Evolutionary conservation across 2,113 vertebrate species (phyloP).

Genomic region (Chlorodrepanis virens): DNA sequence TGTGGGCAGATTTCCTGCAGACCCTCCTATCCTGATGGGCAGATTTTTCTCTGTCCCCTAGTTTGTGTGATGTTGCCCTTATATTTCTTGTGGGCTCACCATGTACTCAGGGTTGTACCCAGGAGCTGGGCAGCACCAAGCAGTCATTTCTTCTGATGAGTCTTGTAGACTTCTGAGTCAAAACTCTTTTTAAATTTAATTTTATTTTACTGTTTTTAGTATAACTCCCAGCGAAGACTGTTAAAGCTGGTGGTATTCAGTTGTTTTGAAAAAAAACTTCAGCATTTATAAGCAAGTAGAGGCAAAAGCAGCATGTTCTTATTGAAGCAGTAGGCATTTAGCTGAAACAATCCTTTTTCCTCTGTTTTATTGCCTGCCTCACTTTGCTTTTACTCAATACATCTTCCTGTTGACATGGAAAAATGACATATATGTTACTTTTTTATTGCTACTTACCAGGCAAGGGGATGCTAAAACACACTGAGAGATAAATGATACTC

Average conservation of each 20-base stretch:
- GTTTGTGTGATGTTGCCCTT: background rate
- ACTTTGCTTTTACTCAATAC: background rate
- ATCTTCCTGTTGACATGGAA: background rate
- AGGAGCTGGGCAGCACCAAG: background rate
- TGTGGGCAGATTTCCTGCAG: background rate
- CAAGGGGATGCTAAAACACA: background rate
- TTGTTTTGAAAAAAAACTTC: background rate
- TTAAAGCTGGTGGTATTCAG: background rate
- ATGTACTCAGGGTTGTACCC: background rate
- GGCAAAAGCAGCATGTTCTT: background rate
- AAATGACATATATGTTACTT: background rate
- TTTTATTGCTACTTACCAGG: conserved; percentile 8
- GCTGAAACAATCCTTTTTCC: background rate
- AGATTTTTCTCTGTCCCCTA: background rate
- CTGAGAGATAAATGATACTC: background rate
- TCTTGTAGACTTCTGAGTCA: background rate
- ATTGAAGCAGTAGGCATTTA: background rate
- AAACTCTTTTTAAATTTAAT: background rate
- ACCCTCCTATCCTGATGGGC: background rate
- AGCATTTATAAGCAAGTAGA: background rate
- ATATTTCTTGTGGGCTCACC: background rate
- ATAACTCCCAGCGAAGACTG: background rate
- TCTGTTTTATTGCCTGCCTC: background rate
- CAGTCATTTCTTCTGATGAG: background rate
- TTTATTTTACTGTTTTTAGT: background rate